A percentile compares a stretch with the other conserved stretches of the same genome.
Conservation (phyloP, 2,888 invertebrate species). For the Catocala fraxini region DNA sequence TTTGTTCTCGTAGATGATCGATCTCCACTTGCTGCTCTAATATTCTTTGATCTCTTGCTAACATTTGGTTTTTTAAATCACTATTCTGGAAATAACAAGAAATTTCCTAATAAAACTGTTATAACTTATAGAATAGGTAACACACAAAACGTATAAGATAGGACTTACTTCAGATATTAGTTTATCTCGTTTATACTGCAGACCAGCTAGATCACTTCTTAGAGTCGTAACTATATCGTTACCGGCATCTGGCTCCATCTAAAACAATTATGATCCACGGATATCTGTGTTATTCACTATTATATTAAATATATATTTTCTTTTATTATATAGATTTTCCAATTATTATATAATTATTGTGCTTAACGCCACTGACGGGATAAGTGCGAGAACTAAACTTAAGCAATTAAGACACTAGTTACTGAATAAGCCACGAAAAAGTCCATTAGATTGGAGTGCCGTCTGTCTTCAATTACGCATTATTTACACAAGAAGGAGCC, state of each 20-base stretch:
- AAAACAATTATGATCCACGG: slow-evolving; percentile 37
- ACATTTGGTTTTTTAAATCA: slow-evolving; percentile 91
- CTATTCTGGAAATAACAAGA: slow-evolving; percentile 86
- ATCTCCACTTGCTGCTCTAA: slow-evolving; percentile 93
- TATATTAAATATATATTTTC: no score
- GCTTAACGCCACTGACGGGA: no score
- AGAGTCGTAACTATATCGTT: slow-evolving; percentile 92
- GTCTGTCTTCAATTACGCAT: no score
- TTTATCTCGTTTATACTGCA: slow-evolving; percentile 94
- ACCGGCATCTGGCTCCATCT: slow-evolving; percentile 87
- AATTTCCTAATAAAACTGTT: background rate
- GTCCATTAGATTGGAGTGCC: no score
- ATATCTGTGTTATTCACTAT: no score
- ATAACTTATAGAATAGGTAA: no score
- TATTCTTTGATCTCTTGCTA: slow-evolving; percentile 91
- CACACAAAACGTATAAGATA: slow-evolving; percentile 3
- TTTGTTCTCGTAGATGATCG: slow-evolving; percentile 93
- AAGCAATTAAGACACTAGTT: no score
- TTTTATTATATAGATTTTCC: no score
- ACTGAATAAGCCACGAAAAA: no score
- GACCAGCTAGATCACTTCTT: slow-evolving; percentile 94
- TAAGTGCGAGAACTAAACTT: no score
- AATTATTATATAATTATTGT: no score
- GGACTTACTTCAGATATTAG: slow-evolving; percentile 90
- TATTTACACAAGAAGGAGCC: no score